These are phyloP conservation scores for Brevipalpus yothersi DNA, from an alignment of 1,140 invertebrate species.

Conservation along the genomic window DNA sequence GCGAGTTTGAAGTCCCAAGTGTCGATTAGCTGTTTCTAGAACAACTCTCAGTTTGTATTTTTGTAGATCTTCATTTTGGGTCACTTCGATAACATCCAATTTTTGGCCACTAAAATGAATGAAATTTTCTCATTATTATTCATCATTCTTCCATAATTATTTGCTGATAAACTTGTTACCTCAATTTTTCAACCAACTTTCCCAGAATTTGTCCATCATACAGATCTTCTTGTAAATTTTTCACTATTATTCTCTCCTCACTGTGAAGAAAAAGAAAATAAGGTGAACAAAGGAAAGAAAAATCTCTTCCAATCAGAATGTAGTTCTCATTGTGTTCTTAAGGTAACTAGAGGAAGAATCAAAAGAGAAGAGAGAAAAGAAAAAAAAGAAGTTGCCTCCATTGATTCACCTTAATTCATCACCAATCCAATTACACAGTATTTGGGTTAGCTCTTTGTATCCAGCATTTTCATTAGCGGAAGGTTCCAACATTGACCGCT, in stretches of 20 bases:
- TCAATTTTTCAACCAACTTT: constrained; percentile 40
- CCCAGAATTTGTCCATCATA: constrained; percentile 96
- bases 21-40: constrained; percentile 52
- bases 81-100: constrained; percentile 90
- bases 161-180: constrained; percentile 25
- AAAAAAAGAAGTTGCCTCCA: background rate
- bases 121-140: background rate
- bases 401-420: constrained; percentile 35
- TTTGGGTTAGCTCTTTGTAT: constrained; percentile 54
- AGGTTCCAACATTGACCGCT: constrained; percentile 80
- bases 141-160: background rate
- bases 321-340: background rate
- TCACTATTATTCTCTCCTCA: constrained; percentile 84
- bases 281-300: no score
- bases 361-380: background rate
- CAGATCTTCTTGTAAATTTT: constrained; percentile 84
- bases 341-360: background rate
- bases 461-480: constrained; percentile 60
- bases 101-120: constrained; percentile 30
- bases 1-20: constrained; percentile 27
- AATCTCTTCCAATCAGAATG: background rate
- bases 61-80: constrained; percentile 92
- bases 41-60: constrained; percentile 77
- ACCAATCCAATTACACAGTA: constrained; percentile 95
- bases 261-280: constrained; percentile 31